Conservation (phyloP, 1,140 invertebrate genomes). For the Radopholus similis region DNA sequence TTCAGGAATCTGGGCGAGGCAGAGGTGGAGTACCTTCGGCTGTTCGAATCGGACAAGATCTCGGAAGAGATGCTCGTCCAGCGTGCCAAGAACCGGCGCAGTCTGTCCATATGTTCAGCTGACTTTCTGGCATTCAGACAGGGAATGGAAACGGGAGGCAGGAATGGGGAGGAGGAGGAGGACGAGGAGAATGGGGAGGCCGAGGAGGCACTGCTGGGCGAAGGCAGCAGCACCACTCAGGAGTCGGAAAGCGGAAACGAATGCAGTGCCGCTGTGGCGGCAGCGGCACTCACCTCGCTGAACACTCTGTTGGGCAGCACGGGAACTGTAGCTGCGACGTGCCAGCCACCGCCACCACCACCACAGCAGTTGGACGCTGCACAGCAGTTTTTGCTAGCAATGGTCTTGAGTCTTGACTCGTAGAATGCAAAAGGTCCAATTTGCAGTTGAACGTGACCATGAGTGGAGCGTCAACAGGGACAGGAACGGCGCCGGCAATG, state of each 20-base stretch:
- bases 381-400: conserved; percentile 1
- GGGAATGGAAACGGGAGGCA: background rate
- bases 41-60: conserved; percentile 22
- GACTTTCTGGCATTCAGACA: background rate
- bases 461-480: no score
- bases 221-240: background rate
- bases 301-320: no score
- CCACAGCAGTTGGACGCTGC: background rate
- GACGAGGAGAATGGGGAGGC: background rate
- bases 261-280: background rate
- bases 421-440: no score
- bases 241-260: background rate
- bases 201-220: background rate
- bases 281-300: no score
- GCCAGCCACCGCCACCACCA: no score
- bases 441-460: no score
- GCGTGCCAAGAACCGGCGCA: conserved; percentile 1
- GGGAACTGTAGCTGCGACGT: no score
- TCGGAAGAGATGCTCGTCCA: background rate
- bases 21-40: conserved; percentile 20
- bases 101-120: background rate
- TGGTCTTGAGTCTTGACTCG: no score
- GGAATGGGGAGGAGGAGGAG: background rate
- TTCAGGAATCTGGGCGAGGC: conserved; percentile 35
- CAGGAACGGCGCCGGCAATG: no score